These are phyloP conservation scores for Cinara cedri DNA, from an alignment of 2,888 invertebrate species.

Conservation along the genomic window DNA sequence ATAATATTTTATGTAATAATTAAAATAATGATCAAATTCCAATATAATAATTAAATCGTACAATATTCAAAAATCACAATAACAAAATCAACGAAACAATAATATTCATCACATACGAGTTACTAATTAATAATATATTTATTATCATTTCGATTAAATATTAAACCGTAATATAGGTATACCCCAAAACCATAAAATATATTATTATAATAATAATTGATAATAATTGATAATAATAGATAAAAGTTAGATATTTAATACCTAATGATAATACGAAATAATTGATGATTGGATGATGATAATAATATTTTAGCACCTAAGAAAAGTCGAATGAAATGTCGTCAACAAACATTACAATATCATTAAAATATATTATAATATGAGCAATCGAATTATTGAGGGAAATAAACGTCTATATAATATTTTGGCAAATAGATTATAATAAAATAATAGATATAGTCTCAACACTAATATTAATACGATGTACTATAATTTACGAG, in stretches of 20 bases:
- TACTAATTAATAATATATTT: background rate
- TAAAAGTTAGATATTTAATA: conserved; percentile 2
- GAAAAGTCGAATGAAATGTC: conserved; percentile 11
- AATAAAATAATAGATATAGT: background rate
- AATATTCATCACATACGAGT: conserved; percentile 20
- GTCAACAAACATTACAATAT: conserved; percentile 10
- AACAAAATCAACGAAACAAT: conserved; percentile 34
- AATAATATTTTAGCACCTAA: conserved; percentile 39
- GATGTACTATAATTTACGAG: too few relatives aligned
- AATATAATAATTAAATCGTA: conserved; percentile 14
- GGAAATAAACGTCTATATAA: background rate
- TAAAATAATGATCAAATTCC: conserved; percentile 42
- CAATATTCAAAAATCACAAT: conserved; percentile 45
- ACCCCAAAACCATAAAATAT: conserved; percentile 41
- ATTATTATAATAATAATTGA: too few relatives aligned
- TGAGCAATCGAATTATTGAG: conserved; percentile 40
- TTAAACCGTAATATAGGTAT: conserved; percentile 10
- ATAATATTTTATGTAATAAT: conserved; percentile 14
- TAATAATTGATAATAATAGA: background rate
- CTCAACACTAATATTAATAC: background rate
- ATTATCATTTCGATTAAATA: background rate
- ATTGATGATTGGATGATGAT: conserved; percentile 7
- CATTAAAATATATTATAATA: conserved; percentile 14
- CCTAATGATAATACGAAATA: conserved; percentile 1
- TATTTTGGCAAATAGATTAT: conserved; percentile 43